These are phyloP conservation scores for Pelecanus crispus DNA, from an alignment of 2,113 vertebrate species.

Conservation along the genomic window DNA sequence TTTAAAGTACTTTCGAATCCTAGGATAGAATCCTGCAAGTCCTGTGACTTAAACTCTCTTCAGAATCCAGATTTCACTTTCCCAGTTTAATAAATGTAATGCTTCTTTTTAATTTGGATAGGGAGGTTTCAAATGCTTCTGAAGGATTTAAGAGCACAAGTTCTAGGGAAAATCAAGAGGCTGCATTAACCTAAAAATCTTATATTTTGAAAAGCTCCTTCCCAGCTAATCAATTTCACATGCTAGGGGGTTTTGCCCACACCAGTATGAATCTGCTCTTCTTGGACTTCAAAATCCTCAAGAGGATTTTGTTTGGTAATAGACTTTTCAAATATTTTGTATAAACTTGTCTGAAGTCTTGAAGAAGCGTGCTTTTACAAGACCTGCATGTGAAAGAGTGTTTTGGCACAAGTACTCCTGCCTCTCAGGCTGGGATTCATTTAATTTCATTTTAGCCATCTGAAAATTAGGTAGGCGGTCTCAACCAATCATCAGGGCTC, in stretches of 20 bases:
- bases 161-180: neutral
- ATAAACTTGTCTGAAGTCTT: neutral
- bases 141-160: neutral
- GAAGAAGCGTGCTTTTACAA: neutral
- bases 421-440: neutral
- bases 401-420: neutral
- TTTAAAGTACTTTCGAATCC: neutral
- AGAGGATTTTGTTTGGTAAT: neutral
- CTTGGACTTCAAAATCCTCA: neutral
- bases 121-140: neutral
- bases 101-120: neutral
- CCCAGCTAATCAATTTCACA: neutral
- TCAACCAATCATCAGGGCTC: neutral
- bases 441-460: neutral
- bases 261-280: neutral
- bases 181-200: neutral
- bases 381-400: neutral
- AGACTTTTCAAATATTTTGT: neutral
- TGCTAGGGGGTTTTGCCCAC: neutral
- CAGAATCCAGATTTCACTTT: neutral
- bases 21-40: neutral
- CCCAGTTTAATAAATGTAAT: neutral
- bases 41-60: neutral
- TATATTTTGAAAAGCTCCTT: neutral
- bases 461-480: neutral